Base-by-base conservation (phyloP, 1,140 invertebrate genomes). In the Diprion similis region DNA sequence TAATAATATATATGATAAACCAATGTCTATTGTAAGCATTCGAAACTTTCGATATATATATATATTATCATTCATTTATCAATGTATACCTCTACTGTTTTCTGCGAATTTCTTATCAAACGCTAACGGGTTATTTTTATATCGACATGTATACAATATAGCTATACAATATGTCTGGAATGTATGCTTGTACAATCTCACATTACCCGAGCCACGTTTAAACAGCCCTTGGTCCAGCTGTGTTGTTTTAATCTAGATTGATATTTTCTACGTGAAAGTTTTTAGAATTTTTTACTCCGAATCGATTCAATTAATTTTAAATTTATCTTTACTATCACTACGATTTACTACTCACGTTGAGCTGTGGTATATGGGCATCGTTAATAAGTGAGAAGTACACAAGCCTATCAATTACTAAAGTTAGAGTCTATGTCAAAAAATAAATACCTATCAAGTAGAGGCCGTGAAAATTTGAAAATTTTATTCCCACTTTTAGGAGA, bases 61-160 rank as follows among this genome's bases (percentile, higher is more conserved):
- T 64, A 72, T 75, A 15, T 70, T 67, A 1, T 66, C 68, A 67
- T 71, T 73, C 17, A 37, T 69, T 68, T 66, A 71, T 71, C 59
- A 64, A 76, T 37, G 24, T 37, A 37, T 70, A 70, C 68, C 51
- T 78, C 75, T 78, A 81, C 72, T 81, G 80, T 76, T 65, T 79
- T 77, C 69, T 59, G 66, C 47, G 72, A 75, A 78, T 67, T 66
- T 69, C 66, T 80, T 84, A 82, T 81, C 81, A 83, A 82, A 82
- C 77, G 77, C 82, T 84, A 84, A 83, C 77, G 77, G 78, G 74
- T 82, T 78, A 75, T 77, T 77, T 37, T 77, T 79, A 78, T 77
- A 75, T 75, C 75, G 45, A 69, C 74, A 75, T 67, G 72, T 73
- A 75, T 75, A 78, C 65, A 37, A 37, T 37, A 37, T 37, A 37